phyloP scores from a whole-genome alignment of 2,113 vertebrate genomes.

The Perca fluviatilis region DNA sequence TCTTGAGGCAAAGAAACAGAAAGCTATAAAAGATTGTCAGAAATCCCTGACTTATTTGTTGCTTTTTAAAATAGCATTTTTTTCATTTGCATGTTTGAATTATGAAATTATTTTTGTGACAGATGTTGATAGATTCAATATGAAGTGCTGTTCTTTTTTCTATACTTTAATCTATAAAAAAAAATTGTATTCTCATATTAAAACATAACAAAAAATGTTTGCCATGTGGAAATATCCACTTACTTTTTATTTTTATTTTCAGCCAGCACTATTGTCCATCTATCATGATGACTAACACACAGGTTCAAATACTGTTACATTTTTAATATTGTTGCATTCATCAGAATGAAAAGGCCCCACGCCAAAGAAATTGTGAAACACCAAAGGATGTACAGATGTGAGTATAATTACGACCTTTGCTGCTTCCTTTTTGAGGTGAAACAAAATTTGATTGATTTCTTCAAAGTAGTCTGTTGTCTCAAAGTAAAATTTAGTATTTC shows the following conservation, averaged over 20 bases:
- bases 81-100: not conserved
- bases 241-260: too few relatives aligned
- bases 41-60: not conserved
- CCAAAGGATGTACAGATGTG: not conserved
- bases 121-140: not conserved
- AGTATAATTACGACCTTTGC: constrained; percentile 39
- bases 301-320: not conserved
- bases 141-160: not conserved
- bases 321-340: not conserved
- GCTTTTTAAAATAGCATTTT: not conserved
- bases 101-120: not conserved
- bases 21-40: not conserved
- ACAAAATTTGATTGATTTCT: not conserved
- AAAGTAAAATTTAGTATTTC: too few relatives aligned
- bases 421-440: constrained; percentile 30
- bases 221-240: not conserved
- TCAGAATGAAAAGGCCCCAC: not conserved
- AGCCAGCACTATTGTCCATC: not conserved
- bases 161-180: too few relatives aligned
- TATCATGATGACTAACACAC: not conserved
- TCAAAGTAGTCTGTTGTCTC: not conserved
- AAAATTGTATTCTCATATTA: not conserved
- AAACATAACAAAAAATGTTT: not conserved
- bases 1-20: not conserved
- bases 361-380: not conserved